phyloP scores from a whole-genome alignment of 2,113 vertebrate species.

The Rallus limicola region DNA sequence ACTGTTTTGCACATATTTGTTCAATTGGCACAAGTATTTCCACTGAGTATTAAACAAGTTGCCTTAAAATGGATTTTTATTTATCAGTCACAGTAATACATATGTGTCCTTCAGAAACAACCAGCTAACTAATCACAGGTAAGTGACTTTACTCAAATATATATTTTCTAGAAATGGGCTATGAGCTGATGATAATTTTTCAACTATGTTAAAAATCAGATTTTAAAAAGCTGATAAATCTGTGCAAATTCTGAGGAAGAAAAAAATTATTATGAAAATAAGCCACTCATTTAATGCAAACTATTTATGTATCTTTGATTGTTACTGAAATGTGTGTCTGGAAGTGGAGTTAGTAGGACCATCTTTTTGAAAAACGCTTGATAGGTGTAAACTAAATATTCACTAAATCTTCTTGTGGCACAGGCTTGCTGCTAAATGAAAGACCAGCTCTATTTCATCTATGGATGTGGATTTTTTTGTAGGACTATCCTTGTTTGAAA shows the following conservation, averaged over 20 bases:
- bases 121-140: neutral
- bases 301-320: neutral
- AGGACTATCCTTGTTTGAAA: neutral
- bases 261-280: neutral
- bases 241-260: neutral
- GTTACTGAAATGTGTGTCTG: neutral
- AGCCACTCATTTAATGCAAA: neutral
- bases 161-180: neutral
- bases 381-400: neutral
- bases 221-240: neutral
- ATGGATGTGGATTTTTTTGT: neutral
- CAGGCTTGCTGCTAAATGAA: neutral
- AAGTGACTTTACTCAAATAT: neutral
- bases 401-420: neutral
- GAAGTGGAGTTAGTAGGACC: neutral
- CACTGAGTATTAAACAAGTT: neutral
- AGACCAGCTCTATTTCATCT: neutral
- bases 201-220: neutral
- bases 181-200: neutral
- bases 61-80: neutral
- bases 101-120: neutral
- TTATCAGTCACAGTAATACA: neutral
- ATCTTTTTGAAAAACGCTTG: neutral
- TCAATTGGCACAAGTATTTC: neutral
- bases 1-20: neutral